Evolutionary conservation across 1,140 invertebrate genomes (phyloP).

Genomic region (Octopus bimaculoides): DNA sequence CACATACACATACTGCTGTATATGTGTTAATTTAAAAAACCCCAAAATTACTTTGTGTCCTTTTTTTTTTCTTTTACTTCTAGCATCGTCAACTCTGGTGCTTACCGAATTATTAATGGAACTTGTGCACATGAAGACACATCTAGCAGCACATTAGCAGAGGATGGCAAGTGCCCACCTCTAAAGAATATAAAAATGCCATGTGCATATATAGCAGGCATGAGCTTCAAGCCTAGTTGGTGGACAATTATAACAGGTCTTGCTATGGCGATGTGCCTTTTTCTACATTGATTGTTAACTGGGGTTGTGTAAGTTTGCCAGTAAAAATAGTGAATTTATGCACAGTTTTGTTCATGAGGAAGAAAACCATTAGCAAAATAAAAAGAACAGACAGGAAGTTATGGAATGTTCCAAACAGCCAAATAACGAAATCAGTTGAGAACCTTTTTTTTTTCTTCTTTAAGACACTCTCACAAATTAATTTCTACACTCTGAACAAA

Average conservation of each 20-base stretch:
- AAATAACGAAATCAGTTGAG: too few species aligned
- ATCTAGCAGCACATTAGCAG: slow-evolving; percentile 44
- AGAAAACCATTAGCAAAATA: too few species aligned
- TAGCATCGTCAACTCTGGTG: slow-evolving; percentile 58
- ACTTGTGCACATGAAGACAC: slow-evolving; percentile 56
- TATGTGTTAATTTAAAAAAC: too few species aligned
- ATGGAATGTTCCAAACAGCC: too few species aligned
- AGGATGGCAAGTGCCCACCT: slow-evolving; percentile 51
- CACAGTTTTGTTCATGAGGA: too few species aligned
- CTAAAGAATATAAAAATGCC: slow-evolving; percentile 45
- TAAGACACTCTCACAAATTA: too few species aligned
- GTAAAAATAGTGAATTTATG: too few species aligned
- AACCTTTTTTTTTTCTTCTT: too few species aligned
- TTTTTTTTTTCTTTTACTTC: slow-evolving; percentile 21
- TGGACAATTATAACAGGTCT: slow-evolving; percentile 5
- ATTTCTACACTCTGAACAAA: too few species aligned
- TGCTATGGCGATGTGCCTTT: neutral
- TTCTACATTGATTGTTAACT: neutral
- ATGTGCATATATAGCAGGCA: slow-evolving; percentile 39
- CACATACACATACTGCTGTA: too few species aligned
- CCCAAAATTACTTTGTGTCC: neutral
- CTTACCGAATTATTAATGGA: slow-evolving; percentile 58
- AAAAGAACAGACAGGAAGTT: too few species aligned
- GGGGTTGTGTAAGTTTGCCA: too few species aligned
- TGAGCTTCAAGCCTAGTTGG: slow-evolving; percentile 11